Base-by-base conservation (phyloP, 2,888 invertebrate species). In the Polietes domitor region DNA sequence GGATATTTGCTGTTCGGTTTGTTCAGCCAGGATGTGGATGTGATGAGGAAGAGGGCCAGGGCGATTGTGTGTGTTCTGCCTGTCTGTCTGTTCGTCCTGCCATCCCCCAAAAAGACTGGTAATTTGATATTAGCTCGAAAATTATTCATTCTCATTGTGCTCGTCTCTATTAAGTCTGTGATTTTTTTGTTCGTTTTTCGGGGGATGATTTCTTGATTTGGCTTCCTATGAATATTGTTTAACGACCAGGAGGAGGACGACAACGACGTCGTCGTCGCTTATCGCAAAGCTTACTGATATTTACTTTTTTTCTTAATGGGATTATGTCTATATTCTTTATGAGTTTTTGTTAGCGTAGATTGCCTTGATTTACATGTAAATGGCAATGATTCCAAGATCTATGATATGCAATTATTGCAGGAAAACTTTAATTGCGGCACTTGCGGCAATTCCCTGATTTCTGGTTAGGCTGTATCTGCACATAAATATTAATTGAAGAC, bases 71-170 rank as follows among this genome's bases (percentile, higher is more conserved):
- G 70, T 74, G 50, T 55, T 26, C 10, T 58, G 61, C 24, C 41
- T 58, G 19, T 37, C 26, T 50, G 70, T 68, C 58, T 75, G 17
- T 15, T 53, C 24, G 10, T 3, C 50, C 50, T 37, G 7, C 15
- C 17, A 17, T 17, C 32, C 65, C 68, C 79, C 28, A 55, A 55
- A 43, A 70, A 28, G 58, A 10, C 37, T 32, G n/a, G 79, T 80
- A 85, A 82, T 82, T 82, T 85, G 77, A 80, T 85, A 82, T 76
- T 76, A 77, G 76, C 63, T 79, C 43, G 43, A 37, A 71, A 82
- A 79, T 82, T 63, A 85, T 82, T 76, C 73, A 77, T 71, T 50
- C 26, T 75, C 75, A 76, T 73, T 43, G 26, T 65, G 19, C 21
- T n/a, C n/a, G n/a, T n/a, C n/a, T 55, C 19, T n/a, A 70, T 26